phyloP scores from a whole-genome alignment of 2,888 invertebrate genomes.

The Volucella bombylans region DNA sequence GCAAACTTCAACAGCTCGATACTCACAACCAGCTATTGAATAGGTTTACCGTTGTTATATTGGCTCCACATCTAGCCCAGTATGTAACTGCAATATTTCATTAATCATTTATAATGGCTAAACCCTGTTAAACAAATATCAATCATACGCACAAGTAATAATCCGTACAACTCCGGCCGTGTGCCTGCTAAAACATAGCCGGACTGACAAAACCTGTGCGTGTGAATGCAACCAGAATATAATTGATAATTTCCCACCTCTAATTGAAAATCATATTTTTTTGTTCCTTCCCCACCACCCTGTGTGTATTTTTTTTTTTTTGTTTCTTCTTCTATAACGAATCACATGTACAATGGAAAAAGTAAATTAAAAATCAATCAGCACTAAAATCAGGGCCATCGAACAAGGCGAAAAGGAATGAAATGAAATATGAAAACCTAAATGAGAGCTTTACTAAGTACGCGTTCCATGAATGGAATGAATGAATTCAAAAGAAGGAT shows the following conservation, averaged over 20 bases:
- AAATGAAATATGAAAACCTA: not conserved
- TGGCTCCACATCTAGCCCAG: conserved; percentile 18
- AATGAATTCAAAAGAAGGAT: conserved; percentile 55
- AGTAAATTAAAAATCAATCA: conserved; percentile 70
- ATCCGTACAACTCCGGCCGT: conserved; percentile 16
- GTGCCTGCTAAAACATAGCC: not conserved
- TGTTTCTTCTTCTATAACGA: too few species aligned
- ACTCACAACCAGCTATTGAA: too few species aligned
- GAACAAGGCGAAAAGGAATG: conserved; percentile 7
- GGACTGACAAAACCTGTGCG: conserved; percentile 14
- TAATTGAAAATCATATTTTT: conserved; percentile 63
- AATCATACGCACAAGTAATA: conserved; percentile 67
- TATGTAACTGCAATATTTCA: conserved; percentile 68
- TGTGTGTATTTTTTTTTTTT: not conserved
- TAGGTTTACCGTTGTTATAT: conserved; percentile 11
- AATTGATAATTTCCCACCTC: conserved; percentile 67
- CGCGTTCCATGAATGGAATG: conserved; percentile 46
- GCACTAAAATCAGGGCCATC: conserved; percentile 53
- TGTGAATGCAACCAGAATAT: conserved; percentile 51
- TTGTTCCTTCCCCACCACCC: conserved; percentile 4
- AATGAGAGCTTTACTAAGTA: conserved; percentile 2
- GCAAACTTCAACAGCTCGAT: too few species aligned
- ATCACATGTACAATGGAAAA: conserved; percentile 52
- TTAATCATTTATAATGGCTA: conserved; percentile 72
- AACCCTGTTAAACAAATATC: conserved; percentile 73